Percentiles rank a stretch among this genome's conserved stretches.
These are phyloP conservation scores for Gastrophysa polygoni DNA, from an alignment of 2,888 invertebrate genomes.

Conservation along the genomic window DNA sequence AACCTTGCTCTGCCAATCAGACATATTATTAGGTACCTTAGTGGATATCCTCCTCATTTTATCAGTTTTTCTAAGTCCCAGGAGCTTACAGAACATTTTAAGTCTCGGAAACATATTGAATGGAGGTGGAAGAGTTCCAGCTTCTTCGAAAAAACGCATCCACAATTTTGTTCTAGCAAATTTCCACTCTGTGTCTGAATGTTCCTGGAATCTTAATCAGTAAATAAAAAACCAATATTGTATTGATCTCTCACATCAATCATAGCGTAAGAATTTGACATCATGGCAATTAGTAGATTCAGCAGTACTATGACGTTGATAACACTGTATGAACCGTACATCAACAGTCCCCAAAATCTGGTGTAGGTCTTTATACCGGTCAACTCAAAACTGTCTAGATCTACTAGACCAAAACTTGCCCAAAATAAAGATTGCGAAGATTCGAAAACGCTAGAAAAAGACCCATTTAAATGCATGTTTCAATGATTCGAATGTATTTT, in stretches of 20 bases:
- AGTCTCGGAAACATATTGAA: slow-evolving; percentile 92
- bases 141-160: slow-evolving; percentile 96
- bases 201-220: slow-evolving; percentile 68
- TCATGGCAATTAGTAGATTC: slow-evolving; percentile 96
- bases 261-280: slow-evolving; percentile 94
- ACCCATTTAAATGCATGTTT: slow-evolving; percentile 3
- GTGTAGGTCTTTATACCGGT: slow-evolving; percentile 88
- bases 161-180: slow-evolving; percentile 92
- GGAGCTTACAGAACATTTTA: slow-evolving; percentile 74
- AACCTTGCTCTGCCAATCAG: too few species aligned
- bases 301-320: slow-evolving; percentile 93
- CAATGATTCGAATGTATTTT: background rate
- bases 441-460: slow-evolving; percentile 85
- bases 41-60: slow-evolving; percentile 63
- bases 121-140: slow-evolving; percentile 88
- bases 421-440: slow-evolving; percentile 95
- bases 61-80: slow-evolving; percentile 68
- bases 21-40: slow-evolving; percentile 54
- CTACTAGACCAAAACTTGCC: slow-evolving; percentile 94
- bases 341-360: slow-evolving; percentile 92
- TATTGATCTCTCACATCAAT: slow-evolving; percentile 73
- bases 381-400: slow-evolving; percentile 85
- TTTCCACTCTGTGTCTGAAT: slow-evolving; percentile 96
- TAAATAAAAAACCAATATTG: background rate
- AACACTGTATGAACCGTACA: slow-evolving; percentile 95